Evolutionary conservation across 2,113 vertebrate species (phyloP).

Genomic region (Willisornis vidua): DNA sequence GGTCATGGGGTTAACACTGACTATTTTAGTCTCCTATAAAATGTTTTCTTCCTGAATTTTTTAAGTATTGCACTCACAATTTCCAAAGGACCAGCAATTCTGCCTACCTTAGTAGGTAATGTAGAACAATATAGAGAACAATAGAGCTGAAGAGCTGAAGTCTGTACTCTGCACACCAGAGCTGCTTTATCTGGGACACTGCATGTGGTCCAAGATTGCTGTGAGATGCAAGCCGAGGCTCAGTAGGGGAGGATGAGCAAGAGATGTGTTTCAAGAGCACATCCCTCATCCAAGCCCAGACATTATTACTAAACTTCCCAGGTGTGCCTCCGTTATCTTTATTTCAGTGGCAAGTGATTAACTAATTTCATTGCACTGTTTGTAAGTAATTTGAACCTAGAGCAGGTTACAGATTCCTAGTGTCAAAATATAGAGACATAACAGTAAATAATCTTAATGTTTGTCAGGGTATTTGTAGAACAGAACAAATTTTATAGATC

Average conservation of each 20-base stretch:
- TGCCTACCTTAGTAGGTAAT: not conserved
- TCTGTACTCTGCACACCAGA: not conserved
- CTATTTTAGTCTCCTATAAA: not conserved
- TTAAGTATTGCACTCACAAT: fast-evolving
- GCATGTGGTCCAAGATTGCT: not conserved
- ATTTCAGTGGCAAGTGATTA: not conserved
- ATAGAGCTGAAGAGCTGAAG: not conserved
- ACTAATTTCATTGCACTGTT: not conserved
- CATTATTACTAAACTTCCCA: not conserved
- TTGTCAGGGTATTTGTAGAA: not conserved
- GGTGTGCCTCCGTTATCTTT: not conserved
- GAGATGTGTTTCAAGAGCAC: not conserved
- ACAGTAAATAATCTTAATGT: not conserved
- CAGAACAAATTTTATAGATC: not conserved
- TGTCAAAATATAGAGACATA: not conserved
- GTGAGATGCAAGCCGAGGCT: not conserved
- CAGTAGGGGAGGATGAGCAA: not conserved
- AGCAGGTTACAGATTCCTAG: not conserved
- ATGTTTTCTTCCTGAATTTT: not conserved
- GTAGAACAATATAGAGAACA: not conserved
- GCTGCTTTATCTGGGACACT: not conserved
- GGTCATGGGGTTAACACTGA: not conserved
- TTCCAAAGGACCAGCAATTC: not conserved
- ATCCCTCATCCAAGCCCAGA: not conserved
- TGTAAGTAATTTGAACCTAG: not conserved